phyloP scores from a whole-genome alignment of 1,140 invertebrate species.

The Notospermus geniculatus region DNA sequence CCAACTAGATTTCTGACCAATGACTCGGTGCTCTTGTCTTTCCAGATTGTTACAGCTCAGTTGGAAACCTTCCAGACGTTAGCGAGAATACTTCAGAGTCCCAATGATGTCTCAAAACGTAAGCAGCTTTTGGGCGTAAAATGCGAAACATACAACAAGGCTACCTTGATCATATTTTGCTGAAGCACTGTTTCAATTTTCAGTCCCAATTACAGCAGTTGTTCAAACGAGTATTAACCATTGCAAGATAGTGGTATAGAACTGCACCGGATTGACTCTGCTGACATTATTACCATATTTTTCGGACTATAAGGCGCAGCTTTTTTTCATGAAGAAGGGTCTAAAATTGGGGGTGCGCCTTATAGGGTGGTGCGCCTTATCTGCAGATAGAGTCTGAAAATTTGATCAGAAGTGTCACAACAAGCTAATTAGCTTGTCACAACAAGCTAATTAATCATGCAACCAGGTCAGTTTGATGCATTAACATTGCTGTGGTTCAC shows the following conservation, averaged over 20 bases:
- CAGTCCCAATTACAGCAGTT: not conserved
- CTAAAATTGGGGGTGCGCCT: too few relatives aligned
- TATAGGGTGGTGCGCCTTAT: too few relatives aligned
- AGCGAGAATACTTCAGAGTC: slow-evolving; percentile 37
- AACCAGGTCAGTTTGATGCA: too few relatives aligned
- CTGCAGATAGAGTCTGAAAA: too few relatives aligned
- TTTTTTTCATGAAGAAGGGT: too few relatives aligned
- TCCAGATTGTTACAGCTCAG: slow-evolving; percentile 44
- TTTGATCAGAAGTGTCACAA: too few relatives aligned
- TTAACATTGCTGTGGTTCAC: too few relatives aligned
- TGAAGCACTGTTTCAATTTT: not conserved
- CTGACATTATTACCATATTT: too few relatives aligned
- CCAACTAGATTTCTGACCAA: too few relatives aligned
- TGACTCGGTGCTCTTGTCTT: slow-evolving; percentile 18
- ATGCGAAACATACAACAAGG: not conserved
- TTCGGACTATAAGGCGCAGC: too few relatives aligned
- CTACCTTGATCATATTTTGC: not conserved
- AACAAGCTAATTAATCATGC: too few relatives aligned
- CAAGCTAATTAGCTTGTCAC: too few relatives aligned
- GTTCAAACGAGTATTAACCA: not conserved
- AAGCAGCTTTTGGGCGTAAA: not conserved
- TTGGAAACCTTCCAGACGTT: slow-evolving; percentile 42
- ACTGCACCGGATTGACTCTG: not conserved
- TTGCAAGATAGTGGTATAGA: not conserved
- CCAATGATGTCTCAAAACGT: slow-evolving; percentile 33